Conservation (phyloP, 2,113 vertebrate genomes). For the Psilopsiagon aurifrons region DNA sequence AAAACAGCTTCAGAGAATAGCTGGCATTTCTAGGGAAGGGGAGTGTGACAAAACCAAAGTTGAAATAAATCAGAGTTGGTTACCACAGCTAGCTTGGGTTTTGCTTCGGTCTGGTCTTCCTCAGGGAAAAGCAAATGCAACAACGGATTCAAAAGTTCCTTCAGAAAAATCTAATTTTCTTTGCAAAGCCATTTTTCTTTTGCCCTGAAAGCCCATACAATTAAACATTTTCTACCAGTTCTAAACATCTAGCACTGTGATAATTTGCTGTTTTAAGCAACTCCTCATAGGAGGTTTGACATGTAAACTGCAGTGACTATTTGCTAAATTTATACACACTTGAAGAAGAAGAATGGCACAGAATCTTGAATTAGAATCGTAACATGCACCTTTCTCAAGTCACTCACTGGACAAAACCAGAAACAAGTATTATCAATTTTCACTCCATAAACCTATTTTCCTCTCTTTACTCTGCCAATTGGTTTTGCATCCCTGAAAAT, state of each 20-base stretch:
- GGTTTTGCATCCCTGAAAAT: neutral
- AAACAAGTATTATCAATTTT: neutral
- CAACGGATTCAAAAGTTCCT: neutral
- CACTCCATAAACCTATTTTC: neutral
- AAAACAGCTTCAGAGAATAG: neutral
- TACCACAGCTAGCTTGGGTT: neutral
- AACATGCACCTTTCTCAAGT: neutral
- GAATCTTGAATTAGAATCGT: neutral
- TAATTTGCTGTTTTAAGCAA: neutral
- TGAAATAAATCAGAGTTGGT: neutral
- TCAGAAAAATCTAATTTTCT: neutral
- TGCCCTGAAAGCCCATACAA: neutral
- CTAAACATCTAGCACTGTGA: neutral
- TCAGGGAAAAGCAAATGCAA: accelerated
- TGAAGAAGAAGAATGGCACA: neutral
- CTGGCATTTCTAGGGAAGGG: neutral
- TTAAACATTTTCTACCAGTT: neutral
- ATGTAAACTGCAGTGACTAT: neutral
- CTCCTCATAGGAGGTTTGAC: neutral
- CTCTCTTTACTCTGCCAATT: neutral
- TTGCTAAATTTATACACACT: neutral
- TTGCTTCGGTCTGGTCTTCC: neutral
- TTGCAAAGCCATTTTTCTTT: neutral
- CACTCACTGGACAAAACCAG: neutral
- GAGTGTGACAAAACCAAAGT: neutral